These are phyloP conservation scores for Silurus lanzhouensis DNA, from an alignment of 2,797 vertebrate genomes.

Conservation along the genomic window DNA sequence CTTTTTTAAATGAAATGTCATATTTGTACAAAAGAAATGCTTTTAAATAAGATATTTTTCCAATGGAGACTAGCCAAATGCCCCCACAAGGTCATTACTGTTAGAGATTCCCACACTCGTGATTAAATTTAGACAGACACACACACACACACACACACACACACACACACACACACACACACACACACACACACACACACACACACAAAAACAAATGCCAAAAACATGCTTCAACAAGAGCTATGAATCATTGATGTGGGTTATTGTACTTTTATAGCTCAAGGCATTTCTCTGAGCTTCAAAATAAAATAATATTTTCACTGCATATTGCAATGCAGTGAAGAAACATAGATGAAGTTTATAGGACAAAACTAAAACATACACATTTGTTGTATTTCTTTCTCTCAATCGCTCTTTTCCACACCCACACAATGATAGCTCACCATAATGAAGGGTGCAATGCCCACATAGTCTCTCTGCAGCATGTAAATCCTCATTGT, in stretches of 20 bases:
- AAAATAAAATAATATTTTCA: constrained; percentile 33
- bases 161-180: constrained; percentile 11
- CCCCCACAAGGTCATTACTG: not conserved
- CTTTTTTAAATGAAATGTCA: no score
- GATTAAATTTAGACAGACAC: not conserved
- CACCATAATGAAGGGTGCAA: constrained; percentile 76
- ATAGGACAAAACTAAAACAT: not conserved
- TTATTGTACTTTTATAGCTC: constrained; percentile 48
- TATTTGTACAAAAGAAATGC: no score
- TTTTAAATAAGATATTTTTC: not conserved
- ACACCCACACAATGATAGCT: constrained; percentile 40
- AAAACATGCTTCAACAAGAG: constrained; percentile 30
- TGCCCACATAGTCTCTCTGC: constrained; percentile 74
- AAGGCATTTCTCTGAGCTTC: constrained; percentile 35
- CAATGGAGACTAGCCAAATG: not conserved
- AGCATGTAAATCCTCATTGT: constrained; percentile 72
- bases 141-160: not conserved
- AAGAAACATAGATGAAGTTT: not conserved
- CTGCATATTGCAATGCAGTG: not conserved
- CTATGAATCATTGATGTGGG: constrained; percentile 46
- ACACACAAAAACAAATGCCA: constrained; percentile 35
- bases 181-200: not conserved
- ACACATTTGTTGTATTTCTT: not conserved
- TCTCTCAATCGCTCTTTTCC: not conserved
- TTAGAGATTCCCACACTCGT: not conserved